These are phyloP conservation scores for Pristiophorus japonicus DNA, from an alignment of 2,113 vertebrate genomes.

Conservation along the genomic window DNA sequence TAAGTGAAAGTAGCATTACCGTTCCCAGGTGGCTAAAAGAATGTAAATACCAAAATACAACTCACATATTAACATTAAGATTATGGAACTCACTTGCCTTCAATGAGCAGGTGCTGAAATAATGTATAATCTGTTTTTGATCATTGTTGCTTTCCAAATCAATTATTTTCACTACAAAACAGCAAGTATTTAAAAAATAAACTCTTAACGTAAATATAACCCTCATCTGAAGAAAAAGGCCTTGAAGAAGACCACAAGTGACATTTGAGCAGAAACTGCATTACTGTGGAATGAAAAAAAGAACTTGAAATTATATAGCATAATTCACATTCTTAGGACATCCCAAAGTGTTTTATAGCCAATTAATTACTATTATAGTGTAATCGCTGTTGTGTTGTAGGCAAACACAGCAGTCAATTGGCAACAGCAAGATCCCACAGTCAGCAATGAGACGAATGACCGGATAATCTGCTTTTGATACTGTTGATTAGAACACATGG, in stretches of 20 bases:
- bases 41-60: not conserved
- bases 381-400: not conserved
- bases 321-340: not conserved
- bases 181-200: not conserved
- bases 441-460: not conserved
- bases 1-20: not conserved
- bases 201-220: not conserved
- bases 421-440: not conserved
- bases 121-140: not conserved
- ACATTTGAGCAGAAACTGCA: not conserved
- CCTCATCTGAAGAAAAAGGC: not conserved
- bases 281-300: not conserved
- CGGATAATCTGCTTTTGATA: not conserved
- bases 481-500: not conserved
- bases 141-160: not conserved
- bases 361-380: not conserved
- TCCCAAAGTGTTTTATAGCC: too few relatives aligned
- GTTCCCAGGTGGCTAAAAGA: not conserved
- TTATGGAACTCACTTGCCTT: not conserved
- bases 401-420: not conserved
- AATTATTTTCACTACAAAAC: too few relatives aligned
- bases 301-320: not conserved
- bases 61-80: not conserved
- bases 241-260: not conserved
- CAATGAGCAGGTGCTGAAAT: not conserved